Evolutionary conservation across 2,113 vertebrate genomes (phyloP).

Genomic region (Microtus oregoni): DNA sequence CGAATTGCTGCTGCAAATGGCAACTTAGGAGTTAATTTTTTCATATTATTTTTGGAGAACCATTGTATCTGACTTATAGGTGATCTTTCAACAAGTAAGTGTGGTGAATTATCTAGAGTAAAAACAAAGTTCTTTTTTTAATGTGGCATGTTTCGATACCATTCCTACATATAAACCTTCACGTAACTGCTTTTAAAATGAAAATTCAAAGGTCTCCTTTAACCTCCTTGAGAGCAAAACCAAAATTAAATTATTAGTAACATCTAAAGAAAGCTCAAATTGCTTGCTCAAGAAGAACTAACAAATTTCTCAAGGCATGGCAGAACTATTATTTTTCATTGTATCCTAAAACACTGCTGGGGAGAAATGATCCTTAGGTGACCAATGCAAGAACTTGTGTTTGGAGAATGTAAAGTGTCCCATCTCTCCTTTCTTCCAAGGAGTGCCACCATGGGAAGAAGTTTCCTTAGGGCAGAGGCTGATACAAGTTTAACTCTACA

Average conservation of each 20-base stretch:
- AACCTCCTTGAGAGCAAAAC: background rate
- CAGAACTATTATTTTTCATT: background rate
- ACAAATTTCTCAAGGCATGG: background rate
- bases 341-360: background rate
- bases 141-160: background rate
- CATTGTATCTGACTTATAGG: background rate
- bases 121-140: background rate
- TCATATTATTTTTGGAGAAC: too few species aligned
- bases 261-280: constrained; percentile 14
- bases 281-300: background rate
- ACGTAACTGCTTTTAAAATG: constrained; percentile 12
- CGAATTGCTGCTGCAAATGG: background rate
- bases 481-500: background rate
- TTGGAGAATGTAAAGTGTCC: background rate
- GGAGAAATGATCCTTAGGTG: background rate
- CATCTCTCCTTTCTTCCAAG: background rate
- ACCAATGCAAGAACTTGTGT: background rate
- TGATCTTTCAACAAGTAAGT: background rate
- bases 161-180: background rate
- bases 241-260: background rate
- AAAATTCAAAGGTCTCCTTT: background rate
- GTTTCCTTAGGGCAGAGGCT: background rate
- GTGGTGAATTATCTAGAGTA: background rate
- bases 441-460: background rate
- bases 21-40: constrained; percentile 6